Evolutionary conservation across 2,113 vertebrate species (phyloP).

Genomic region (Enhydra lutris): DNA sequence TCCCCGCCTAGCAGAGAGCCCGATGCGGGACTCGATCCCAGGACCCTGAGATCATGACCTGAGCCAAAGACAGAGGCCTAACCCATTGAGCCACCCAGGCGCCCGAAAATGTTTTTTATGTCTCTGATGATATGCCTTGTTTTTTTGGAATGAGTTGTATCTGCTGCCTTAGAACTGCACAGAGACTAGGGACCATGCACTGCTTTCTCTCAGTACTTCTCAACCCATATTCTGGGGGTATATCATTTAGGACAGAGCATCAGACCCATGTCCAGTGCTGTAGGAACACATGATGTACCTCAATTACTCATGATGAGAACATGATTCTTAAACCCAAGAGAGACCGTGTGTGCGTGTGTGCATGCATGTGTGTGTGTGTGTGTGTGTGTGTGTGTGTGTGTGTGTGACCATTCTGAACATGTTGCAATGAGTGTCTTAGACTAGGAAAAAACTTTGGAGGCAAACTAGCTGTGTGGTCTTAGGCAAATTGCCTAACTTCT

Average conservation of each 20-base stretch:
- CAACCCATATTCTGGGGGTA: not conserved
- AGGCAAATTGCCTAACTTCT: not conserved
- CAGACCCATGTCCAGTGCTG: not conserved
- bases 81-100: too few relatives aligned
- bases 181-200: not conserved
- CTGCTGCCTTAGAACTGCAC: not conserved
- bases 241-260: not conserved
- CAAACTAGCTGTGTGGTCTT: not conserved
- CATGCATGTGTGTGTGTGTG: not conserved
- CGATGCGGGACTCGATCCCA: too few relatives aligned
- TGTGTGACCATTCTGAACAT: not conserved
- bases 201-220: not conserved
- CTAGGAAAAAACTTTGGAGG: not conserved
- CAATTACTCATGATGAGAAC: not conserved
- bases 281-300: not conserved
- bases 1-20: too few relatives aligned
- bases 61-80: too few relatives aligned
- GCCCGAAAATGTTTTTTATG: not conserved
- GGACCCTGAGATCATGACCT: too few relatives aligned
- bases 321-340: not conserved
- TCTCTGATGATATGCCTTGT: not conserved
- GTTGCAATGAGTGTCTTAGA: not conserved
- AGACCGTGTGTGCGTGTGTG: fast-evolving
- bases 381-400: not conserved
- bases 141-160: not conserved